These are phyloP conservation scores for Slavum lentiscoides DNA, from an alignment of 2,888 invertebrate genomes.

Conservation along the genomic window DNA sequence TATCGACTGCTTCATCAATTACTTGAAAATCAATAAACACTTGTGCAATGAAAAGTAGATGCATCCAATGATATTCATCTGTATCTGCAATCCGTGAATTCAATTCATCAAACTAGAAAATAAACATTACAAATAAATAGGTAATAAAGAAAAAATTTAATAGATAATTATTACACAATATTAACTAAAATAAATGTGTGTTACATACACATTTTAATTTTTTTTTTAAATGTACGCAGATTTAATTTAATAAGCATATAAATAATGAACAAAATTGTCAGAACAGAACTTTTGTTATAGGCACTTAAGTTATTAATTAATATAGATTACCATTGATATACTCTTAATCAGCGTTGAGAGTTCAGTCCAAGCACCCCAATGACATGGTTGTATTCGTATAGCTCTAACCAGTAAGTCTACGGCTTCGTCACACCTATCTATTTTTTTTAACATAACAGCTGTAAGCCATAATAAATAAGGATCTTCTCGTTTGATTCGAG, in stretches of 20 bases:
- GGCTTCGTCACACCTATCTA: conserved; percentile 79
- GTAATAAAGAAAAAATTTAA: background rate
- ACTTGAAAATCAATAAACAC: conserved; percentile 86
- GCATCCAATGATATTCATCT: conserved; percentile 92
- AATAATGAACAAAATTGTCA: too few relatives aligned
- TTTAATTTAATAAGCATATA: too few relatives aligned
- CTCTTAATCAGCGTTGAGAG: conserved; percentile 82
- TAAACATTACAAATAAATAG: background rate
- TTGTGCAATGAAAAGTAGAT: conserved; percentile 87
- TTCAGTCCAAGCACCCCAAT: conserved; percentile 96
- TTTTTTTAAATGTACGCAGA: too few relatives aligned
- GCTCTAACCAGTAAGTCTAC: conserved; percentile 78
- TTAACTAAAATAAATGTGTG: background rate
- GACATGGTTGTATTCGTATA: conserved; percentile 76
- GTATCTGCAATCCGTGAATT: conserved; percentile 56
- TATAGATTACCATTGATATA: conserved; percentile 68
- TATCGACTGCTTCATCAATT: conserved; percentile 84
- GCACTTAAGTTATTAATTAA: background rate
- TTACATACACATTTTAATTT: too few relatives aligned
- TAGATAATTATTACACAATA: background rate
- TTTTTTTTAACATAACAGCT: conserved; percentile 76
- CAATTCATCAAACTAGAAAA: conserved; percentile 38
- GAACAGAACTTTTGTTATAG: too few relatives aligned
- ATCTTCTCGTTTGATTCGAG: conserved; percentile 35
- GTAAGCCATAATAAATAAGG: conserved; percentile 49